phyloP scores from a whole-genome alignment of 2,797 vertebrate species.

The Premnoplex brunnescens region DNA sequence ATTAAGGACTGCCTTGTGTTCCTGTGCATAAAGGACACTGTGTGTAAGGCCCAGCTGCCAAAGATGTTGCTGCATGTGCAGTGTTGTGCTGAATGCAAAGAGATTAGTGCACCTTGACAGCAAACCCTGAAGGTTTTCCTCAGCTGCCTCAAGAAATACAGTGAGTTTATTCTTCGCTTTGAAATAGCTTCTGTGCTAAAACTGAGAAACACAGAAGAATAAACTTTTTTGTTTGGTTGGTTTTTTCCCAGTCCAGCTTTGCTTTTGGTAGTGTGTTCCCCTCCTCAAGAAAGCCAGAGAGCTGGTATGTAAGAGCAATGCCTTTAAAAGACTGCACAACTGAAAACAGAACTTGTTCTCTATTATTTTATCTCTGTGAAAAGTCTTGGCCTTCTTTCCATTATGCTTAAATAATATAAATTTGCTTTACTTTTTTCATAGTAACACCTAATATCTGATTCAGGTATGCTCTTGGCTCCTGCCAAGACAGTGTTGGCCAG shows the following conservation, averaged over 20 bases:
- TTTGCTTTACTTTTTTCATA: background rate
- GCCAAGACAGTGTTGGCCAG: background rate
- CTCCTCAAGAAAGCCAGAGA: background rate
- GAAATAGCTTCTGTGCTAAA: conserved; percentile 19
- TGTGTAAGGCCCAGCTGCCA: conserved; percentile 17
- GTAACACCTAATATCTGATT: background rate
- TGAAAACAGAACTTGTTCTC: background rate
- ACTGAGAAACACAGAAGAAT: background rate
- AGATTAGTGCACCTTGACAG: conserved; percentile 22
- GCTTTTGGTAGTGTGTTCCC: background rate
- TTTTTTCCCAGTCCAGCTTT: background rate
- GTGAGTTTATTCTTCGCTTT: background rate
- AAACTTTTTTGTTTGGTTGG: background rate
- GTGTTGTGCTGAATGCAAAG: background rate
- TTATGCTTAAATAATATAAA: background rate
- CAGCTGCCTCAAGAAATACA: conserved; percentile 27
- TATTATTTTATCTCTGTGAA: background rate
- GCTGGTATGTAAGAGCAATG: background rate
- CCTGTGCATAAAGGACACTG: background rate
- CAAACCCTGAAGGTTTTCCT: conserved; percentile 4
- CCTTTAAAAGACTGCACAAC: background rate
- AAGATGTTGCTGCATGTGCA: conserved; percentile 1
- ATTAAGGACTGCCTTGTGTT: conserved; percentile 26
- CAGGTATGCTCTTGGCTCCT: background rate
- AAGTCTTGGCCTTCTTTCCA: background rate